Evolutionary conservation across 2,113 vertebrate species (phyloP).

Genomic region (Pteronura brasiliensis): DNA sequence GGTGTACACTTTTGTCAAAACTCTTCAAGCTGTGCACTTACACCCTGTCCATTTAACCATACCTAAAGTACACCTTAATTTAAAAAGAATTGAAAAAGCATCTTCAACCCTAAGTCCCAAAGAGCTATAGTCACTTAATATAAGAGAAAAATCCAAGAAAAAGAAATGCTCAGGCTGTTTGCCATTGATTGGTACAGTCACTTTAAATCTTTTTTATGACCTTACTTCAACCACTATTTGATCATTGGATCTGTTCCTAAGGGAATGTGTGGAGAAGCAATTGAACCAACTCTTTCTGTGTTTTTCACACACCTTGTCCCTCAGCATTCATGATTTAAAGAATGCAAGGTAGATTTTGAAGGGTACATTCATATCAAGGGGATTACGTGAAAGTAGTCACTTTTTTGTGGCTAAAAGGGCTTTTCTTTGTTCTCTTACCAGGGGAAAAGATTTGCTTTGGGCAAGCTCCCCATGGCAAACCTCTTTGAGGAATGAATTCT

Average conservation of each 20-base stretch:
- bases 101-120: not conserved
- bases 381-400: slow-evolving; percentile 45
- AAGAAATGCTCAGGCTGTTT: not conserved
- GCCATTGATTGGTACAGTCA: not conserved
- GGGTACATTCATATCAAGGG: slow-evolving; percentile 33
- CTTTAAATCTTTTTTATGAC: slow-evolving; percentile 12
- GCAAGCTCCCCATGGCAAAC: not conserved
- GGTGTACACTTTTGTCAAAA: not conserved
- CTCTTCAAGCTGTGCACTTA: not conserved
- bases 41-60: not conserved
- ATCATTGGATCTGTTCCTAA: slow-evolving; percentile 14
- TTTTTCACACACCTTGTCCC: slow-evolving; percentile 38
- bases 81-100: not conserved
- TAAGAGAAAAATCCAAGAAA: not conserved
- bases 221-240: slow-evolving; percentile 38
- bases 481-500: slow-evolving; percentile 48
- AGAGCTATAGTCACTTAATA: not conserved
- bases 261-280: slow-evolving; percentile 3
- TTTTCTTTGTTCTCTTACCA: slow-evolving; percentile 55
- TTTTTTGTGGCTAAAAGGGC: slow-evolving; percentile 22
- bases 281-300: not conserved
- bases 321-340: slow-evolving; percentile 38
- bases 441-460: slow-evolving; percentile 39
- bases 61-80: not conserved
- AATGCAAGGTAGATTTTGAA: slow-evolving; percentile 42